Evolutionary conservation across 1,140 invertebrate genomes (phyloP).

Genomic region (Eupristina koningsbergeri): DNA sequence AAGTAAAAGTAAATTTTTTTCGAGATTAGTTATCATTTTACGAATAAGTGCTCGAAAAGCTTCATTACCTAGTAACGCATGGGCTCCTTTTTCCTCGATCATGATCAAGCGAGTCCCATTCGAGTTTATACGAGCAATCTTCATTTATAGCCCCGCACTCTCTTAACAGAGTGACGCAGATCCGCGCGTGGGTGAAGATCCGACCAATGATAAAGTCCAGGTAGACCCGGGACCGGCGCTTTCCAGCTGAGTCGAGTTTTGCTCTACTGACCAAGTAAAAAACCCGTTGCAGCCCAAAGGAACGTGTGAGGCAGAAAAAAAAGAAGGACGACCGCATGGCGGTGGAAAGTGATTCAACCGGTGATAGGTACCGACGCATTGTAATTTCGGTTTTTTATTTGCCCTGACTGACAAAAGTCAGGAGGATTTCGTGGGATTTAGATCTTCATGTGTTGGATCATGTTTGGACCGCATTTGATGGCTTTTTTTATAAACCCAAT

Average conservation of each 20-base stretch:
- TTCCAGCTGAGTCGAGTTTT: neutral
- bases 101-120: neutral
- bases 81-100: neutral
- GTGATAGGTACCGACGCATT: neutral
- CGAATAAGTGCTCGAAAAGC: neutral
- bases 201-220: neutral
- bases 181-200: neutral
- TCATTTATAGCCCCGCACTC: neutral
- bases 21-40: neutral
- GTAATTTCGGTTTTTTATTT: neutral
- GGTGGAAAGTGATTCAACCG: neutral
- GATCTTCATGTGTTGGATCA: neutral
- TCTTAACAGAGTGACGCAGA: neutral
- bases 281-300: conserved; percentile 26
- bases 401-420: neutral
- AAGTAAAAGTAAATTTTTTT: neutral
- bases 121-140: no score
- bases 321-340: neutral
- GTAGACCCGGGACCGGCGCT: neutral
- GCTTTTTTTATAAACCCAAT: neutral
- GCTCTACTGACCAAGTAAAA: conserved; percentile 47
- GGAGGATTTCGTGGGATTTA: neutral
- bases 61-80: neutral
- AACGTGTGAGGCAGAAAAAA: neutral
- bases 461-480: neutral